A percentile compares a stretch with the other conserved stretches of the same genome.
These are phyloP conservation scores for Psittacara wagleri DNA, from an alignment of 2,113 vertebrate species.

Conservation along the genomic window DNA sequence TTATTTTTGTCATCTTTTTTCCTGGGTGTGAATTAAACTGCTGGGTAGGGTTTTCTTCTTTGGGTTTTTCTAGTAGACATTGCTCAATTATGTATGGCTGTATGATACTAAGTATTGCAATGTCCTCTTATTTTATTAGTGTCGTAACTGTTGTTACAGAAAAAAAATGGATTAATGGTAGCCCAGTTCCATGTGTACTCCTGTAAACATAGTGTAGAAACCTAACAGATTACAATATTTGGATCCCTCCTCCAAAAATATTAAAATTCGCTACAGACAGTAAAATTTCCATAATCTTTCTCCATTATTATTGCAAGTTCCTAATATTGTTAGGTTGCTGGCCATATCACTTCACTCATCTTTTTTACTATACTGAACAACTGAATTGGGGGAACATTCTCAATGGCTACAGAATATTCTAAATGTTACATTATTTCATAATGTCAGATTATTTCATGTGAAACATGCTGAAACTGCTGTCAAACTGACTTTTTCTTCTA, in stretches of 20 bases:
- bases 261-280: not conserved
- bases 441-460: slow-evolving; percentile 45
- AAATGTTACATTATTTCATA: slow-evolving; percentile 23
- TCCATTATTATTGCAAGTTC: not conserved
- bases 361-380: not conserved
- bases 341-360: not conserved
- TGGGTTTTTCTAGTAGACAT: not conserved
- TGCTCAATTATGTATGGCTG: not conserved
- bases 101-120: not conserved
- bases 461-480: slow-evolving; percentile 67
- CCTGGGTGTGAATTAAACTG: not conserved
- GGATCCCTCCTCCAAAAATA: not conserved
- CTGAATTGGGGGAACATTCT: not conserved
- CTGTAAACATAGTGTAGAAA: not conserved
- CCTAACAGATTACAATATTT: not conserved
- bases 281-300: not conserved
- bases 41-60: not conserved
- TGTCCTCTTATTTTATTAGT: not conserved
- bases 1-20: not conserved
- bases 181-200: not conserved
- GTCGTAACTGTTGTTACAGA: not conserved
- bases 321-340: not conserved
- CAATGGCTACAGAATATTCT: slow-evolving; percentile 17
- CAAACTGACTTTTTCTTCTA: slow-evolving; percentile 66
- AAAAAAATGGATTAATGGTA: not conserved